These are phyloP conservation scores for Anguilla pacifica DNA, from an alignment of 2,797 vertebrate species.

Conservation along the genomic window DNA sequence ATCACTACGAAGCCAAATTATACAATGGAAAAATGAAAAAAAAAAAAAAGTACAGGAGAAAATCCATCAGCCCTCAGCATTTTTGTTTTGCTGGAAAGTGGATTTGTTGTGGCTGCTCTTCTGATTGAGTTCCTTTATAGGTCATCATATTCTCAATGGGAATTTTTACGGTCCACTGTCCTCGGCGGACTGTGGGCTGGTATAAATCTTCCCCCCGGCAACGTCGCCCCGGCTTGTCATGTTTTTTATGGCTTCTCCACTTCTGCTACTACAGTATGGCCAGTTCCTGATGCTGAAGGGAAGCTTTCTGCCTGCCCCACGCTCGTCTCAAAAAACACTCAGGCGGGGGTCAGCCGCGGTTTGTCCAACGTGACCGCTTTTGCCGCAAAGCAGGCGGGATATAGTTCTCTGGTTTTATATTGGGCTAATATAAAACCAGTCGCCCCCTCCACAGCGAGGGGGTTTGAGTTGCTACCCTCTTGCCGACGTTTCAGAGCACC, in stretches of 20 bases:
- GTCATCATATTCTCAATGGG: not conserved
- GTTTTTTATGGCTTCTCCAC: not conserved
- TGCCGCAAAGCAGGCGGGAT: not conserved
- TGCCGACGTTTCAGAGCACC: too few species aligned
- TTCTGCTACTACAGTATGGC: not conserved
- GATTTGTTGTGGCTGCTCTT: constrained; percentile 13
- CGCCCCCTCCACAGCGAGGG: not conserved
- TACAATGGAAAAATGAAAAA: not conserved
- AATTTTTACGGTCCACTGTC: not conserved
- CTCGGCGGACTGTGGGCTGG: too few species aligned
- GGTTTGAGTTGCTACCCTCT: not conserved
- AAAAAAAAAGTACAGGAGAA: not conserved
- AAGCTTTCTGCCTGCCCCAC: not conserved
- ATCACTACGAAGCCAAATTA: not conserved
- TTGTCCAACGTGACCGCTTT: not conserved
- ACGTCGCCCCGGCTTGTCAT: not conserved
- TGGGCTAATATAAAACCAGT: not conserved
- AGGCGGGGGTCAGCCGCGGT: not conserved
- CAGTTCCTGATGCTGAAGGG: not conserved
- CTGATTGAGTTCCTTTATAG: constrained; percentile 7
- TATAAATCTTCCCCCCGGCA: not conserved
- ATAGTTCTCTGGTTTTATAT: not conserved
- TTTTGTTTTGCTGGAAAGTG: not conserved
- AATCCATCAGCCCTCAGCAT: not conserved
- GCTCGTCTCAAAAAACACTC: not conserved